phyloP scores from a whole-genome alignment of 2,888 invertebrate genomes.

The Ceraclea dissimilis region DNA sequence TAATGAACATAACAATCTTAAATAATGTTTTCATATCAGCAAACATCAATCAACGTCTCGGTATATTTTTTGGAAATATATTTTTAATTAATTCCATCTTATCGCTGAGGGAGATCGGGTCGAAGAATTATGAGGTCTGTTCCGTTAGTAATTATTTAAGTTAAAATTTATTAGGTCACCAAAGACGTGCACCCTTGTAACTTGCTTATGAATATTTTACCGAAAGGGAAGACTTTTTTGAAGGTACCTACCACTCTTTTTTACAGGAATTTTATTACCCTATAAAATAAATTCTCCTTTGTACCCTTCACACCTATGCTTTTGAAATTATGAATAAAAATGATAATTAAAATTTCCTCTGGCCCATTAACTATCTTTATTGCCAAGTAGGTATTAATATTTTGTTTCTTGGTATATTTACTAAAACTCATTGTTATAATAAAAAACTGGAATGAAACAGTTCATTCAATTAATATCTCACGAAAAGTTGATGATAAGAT shows the following conservation, averaged over 20 bases:
- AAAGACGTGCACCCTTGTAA: not conserved
- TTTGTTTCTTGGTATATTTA: no score
- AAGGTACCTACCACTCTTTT: not conserved
- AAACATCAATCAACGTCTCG: not conserved
- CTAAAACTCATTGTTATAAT: no score
- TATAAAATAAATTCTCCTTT: conserved; percentile 21
- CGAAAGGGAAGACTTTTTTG: not conserved
- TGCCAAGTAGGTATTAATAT: no score
- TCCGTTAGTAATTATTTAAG: not conserved
- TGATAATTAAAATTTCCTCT: conserved; percentile 24
- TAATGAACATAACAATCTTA: no score
- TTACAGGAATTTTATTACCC: conserved; percentile 18
- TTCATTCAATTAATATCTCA: no score
- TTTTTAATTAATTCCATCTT: conserved; percentile 2
- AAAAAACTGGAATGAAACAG: no score
- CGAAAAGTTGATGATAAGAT: no score
- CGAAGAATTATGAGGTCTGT: not conserved
- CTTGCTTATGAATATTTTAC: conserved; percentile 4
- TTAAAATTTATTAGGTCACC: conserved; percentile 1
- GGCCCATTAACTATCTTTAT: conserved; percentile 20
- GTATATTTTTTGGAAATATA: not conserved
- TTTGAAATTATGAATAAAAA: conserved; percentile 23
- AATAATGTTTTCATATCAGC: not conserved
- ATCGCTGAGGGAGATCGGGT: not conserved
- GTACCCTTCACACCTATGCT: conserved; percentile 22